phyloP scores from a whole-genome alignment of 2,113 vertebrate species.

The Hippoglossus stenolepis region DNA sequence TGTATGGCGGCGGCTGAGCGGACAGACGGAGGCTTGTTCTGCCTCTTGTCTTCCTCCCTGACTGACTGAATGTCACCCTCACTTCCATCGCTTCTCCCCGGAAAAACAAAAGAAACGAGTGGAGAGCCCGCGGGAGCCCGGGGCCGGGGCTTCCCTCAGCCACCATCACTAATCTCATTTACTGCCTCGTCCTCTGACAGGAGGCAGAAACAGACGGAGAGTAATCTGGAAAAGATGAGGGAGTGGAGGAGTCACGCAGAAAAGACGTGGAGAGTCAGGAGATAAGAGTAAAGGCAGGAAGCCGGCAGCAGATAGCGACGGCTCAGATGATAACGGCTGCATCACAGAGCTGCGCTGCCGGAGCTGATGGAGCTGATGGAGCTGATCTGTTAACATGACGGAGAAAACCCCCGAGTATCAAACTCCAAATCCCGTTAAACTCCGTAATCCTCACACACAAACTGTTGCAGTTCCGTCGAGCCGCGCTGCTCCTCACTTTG shows the following conservation, averaged over 20 bases:
- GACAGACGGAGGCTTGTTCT: slow-evolving; percentile 72
- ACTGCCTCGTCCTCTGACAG: slow-evolving; percentile 52
- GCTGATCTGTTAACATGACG: background rate
- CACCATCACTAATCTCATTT: slow-evolving; percentile 75
- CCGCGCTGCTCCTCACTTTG: too few species aligned
- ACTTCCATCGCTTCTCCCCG: slow-evolving; percentile 28
- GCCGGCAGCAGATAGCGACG: slow-evolving; percentile 10
- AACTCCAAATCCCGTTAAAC: too few species aligned
- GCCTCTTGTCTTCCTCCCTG: slow-evolving; percentile 46
- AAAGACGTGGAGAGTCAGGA: background rate
- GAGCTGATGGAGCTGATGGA: background rate
- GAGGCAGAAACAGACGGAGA: slow-evolving; percentile 25
- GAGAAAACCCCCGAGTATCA: background rate
- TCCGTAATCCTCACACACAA: too few species aligned
- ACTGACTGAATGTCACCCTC: slow-evolving; percentile 54
- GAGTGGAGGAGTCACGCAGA: slow-evolving; percentile 1
- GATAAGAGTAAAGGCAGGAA: slow-evolving; percentile 48
- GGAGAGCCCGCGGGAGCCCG: slow-evolving; percentile 47
- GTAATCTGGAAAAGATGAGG: slow-evolving; percentile 31
- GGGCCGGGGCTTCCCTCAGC: slow-evolving; percentile 70
- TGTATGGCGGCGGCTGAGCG: slow-evolving; percentile 15
- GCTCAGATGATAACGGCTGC: slow-evolving; percentile 39
- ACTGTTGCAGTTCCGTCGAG: too few species aligned
- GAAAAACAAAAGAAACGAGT: slow-evolving; percentile 3
- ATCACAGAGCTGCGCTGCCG: background rate